Evolutionary conservation across 2,797 vertebrate genomes (phyloP).

Genomic region (Pangasius mekongensis): DNA sequence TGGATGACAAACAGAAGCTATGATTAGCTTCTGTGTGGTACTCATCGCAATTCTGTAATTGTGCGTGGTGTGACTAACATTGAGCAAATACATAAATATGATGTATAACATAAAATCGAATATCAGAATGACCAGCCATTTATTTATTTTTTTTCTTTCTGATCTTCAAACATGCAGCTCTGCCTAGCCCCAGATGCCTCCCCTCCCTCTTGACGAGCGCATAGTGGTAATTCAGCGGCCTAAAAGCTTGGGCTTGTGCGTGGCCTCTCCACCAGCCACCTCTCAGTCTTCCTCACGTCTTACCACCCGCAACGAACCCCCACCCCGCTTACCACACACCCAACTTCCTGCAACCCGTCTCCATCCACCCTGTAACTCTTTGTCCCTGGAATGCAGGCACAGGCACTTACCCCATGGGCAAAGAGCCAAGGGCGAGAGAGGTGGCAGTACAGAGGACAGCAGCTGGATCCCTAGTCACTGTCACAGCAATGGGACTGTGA

Average conservation of each 20-base stretch:
- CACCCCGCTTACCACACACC: conserved; percentile 63
- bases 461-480: conserved; percentile 71
- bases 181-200: conserved; percentile 80
- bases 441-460: conserved; percentile 59
- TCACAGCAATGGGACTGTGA: conserved; percentile 77
- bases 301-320: conserved; percentile 66
- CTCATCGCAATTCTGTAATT: conserved; percentile 55
- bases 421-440: conserved; percentile 69
- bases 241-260: conserved; percentile 77
- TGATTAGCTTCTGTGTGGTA: conserved; percentile 50
- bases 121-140: neutral
- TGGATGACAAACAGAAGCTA: conserved; percentile 63
- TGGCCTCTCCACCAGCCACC: conserved; percentile 73
- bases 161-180: conserved; percentile 64
- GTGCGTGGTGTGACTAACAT: conserved; percentile 42
- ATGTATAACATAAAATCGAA: conserved; percentile 10
- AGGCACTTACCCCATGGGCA: conserved; percentile 67
- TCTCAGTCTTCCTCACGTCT: conserved; percentile 71
- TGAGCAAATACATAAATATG: neutral
- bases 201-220: conserved; percentile 82
- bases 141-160: conserved; percentile 51
- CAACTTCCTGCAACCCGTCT: conserved; percentile 66
- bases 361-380: conserved; percentile 64
- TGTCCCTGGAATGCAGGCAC: conserved; percentile 77
- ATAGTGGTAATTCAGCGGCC: conserved; percentile 82